These are phyloP conservation scores for Nicator chloris DNA, from an alignment of 2,113 vertebrate genomes.

Conservation along the genomic window DNA sequence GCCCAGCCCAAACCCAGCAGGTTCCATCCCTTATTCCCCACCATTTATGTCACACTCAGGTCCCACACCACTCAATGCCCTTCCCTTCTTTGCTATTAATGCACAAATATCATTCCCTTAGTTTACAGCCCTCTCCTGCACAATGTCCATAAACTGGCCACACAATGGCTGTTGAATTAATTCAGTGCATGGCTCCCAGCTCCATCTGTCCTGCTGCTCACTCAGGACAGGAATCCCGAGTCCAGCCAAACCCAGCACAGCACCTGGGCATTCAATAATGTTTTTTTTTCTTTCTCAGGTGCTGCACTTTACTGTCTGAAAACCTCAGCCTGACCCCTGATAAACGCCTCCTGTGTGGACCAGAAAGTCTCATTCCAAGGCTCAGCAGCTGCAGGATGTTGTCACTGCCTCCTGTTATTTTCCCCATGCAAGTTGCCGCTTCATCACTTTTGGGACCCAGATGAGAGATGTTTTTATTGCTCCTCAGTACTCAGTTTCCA, in stretches of 20 bases:
- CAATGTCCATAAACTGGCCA: rapidly evolving
- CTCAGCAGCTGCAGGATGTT: not conserved
- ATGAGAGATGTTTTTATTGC: not conserved
- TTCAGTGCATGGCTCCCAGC: rapidly evolving
- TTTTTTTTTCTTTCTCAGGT: not conserved
- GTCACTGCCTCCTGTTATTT: not conserved
- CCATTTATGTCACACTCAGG: not conserved
- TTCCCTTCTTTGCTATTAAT: no score
- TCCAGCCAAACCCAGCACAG: not conserved
- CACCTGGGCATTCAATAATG: not conserved
- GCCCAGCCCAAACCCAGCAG: no score
- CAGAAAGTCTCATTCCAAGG: not conserved
- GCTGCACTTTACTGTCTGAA: not conserved
- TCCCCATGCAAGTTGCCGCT: not conserved
- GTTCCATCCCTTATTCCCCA: not conserved
- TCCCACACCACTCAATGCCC: not conserved
- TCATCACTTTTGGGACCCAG: not conserved
- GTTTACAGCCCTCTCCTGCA: not conserved
- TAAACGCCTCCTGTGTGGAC: not conserved
- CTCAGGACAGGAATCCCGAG: not conserved
- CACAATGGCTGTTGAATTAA: not conserved
- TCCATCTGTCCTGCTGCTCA: not conserved
- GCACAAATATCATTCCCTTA: rapidly evolving
- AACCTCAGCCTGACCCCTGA: not conserved
- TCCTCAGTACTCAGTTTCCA: not conserved